Percentiles rank a stretch among this genome's conserved stretches.
Conservation (phyloP, 1,140 invertebrate species). For the Drosophila kikkawai region DNA sequence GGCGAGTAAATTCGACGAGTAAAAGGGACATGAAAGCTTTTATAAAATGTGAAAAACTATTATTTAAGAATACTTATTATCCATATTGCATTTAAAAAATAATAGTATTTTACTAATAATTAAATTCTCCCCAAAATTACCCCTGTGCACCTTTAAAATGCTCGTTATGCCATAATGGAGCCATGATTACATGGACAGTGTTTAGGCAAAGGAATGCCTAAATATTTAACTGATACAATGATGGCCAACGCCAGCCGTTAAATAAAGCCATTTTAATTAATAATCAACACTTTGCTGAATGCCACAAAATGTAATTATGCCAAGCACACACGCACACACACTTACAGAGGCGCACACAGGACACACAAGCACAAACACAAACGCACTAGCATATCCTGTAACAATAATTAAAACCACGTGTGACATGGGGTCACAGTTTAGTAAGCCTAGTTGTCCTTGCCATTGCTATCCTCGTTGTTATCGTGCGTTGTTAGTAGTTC, state of each 20-base stretch:
- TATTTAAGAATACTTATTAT: too few relatives aligned
- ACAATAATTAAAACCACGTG: conserved; percentile 82
- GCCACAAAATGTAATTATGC: conserved; percentile 79
- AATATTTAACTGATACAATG: conserved; percentile 77
- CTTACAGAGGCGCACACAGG: not conserved
- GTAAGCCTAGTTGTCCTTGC: conserved; percentile 57
- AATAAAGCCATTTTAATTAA: conserved; percentile 83
- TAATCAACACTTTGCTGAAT: conserved; percentile 80
- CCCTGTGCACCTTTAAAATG: not conserved
- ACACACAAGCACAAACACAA: conserved; percentile 4
- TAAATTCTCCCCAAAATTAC: not conserved
- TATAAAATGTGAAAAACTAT: too few relatives aligned
- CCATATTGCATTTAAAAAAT: too few relatives aligned
- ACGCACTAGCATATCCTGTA: conserved; percentile 30
- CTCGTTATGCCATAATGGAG: conserved; percentile 67
- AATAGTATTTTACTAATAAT: too few relatives aligned
- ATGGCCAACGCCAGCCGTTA: conserved; percentile 48
- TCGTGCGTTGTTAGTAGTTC: conserved; percentile 17
- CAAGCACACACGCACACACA: conserved; percentile 32
- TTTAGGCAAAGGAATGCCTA: conserved; percentile 70
- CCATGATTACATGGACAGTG: conserved; percentile 60
- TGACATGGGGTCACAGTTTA: conserved; percentile 75
- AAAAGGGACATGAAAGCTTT: too few relatives aligned
- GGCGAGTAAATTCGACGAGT: not conserved
- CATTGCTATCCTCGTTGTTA: conserved; percentile 12